These are phyloP conservation scores for Glyptemys insculpta DNA, from an alignment of 2,797 vertebrate species.

Conservation along the genomic window DNA sequence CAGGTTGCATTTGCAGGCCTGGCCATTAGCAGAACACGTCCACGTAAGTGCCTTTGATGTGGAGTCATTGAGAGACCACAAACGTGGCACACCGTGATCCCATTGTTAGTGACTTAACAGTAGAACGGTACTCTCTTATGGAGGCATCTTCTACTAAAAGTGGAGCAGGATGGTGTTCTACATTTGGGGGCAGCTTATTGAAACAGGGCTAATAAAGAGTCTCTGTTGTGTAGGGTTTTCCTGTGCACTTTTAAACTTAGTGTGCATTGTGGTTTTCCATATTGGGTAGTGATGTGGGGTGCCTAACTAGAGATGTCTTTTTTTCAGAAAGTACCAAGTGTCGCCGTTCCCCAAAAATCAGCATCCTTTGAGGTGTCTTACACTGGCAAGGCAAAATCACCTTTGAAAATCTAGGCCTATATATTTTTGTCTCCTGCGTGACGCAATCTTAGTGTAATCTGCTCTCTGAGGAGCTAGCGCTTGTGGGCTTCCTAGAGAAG, in stretches of 20 bases:
- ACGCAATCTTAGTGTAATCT: background rate
- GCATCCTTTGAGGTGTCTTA: background rate
- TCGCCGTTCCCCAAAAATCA: background rate
- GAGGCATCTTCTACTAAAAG: background rate
- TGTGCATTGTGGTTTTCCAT: rapidly evolving
- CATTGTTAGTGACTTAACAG: background rate
- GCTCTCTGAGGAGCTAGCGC: rapidly evolving
- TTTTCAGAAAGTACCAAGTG: background rate
- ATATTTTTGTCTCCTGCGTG: rapidly evolving
- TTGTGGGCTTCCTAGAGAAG: background rate
- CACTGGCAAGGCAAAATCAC: rapidly evolving
- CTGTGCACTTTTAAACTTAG: background rate
- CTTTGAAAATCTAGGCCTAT: background rate
- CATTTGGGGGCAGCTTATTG: background rate
- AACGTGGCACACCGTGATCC: background rate
- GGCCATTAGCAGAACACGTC: background rate
- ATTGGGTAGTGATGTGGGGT: background rate
- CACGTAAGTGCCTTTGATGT: background rate
- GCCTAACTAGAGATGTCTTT: background rate
- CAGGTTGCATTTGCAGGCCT: background rate
- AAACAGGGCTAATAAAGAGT: background rate
- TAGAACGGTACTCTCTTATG: background rate
- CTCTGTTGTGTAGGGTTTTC: background rate
- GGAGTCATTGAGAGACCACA: rapidly evolving
- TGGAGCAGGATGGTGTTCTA: rapidly evolving